Conservation (phyloP, 2,888 invertebrate species). For the Tricholauxania praeusta region DNA sequence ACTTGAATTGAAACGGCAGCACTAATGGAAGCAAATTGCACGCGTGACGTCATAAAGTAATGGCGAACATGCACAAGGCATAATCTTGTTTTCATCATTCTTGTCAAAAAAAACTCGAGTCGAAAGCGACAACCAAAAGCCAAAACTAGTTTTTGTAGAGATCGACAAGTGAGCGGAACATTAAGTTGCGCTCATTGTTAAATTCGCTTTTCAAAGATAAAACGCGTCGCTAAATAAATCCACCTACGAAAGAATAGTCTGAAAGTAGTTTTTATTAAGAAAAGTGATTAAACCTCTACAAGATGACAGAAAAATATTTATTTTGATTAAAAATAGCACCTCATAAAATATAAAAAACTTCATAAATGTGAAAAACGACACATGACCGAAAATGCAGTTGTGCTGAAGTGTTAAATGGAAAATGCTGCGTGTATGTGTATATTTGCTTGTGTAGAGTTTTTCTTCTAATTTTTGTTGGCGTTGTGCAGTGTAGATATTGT, state of each 20-base stretch:
- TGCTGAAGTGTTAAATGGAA: neutral
- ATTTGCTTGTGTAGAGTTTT: conserved; percentile 14
- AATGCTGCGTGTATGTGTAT: conserved; percentile 8
- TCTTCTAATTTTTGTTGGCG: conserved; percentile 2
- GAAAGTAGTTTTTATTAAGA: neutral
- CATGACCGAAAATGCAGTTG: conserved; percentile 12
- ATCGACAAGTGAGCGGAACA: neutral
- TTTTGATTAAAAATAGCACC: neutral
- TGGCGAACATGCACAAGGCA: no score
- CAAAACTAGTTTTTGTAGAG: conserved; percentile 27
- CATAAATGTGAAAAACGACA: conserved; percentile 11
- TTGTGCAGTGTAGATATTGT: conserved; percentile 13
- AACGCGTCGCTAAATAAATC: conserved; percentile 5
- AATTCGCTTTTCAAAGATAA: neutral
- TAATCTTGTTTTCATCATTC: no score
- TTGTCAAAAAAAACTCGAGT: no score
- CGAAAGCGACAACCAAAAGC: no score
- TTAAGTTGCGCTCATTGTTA: no score
- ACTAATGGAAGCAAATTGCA: no score
- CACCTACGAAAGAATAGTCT: neutral
- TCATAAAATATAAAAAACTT: neutral
- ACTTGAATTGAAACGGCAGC: no score
- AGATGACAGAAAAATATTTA: neutral
- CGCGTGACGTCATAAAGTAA: no score
- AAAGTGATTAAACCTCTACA: neutral